Evolutionary conservation across 2,113 vertebrate species (phyloP).

Genomic region (Pagrus major): DNA sequence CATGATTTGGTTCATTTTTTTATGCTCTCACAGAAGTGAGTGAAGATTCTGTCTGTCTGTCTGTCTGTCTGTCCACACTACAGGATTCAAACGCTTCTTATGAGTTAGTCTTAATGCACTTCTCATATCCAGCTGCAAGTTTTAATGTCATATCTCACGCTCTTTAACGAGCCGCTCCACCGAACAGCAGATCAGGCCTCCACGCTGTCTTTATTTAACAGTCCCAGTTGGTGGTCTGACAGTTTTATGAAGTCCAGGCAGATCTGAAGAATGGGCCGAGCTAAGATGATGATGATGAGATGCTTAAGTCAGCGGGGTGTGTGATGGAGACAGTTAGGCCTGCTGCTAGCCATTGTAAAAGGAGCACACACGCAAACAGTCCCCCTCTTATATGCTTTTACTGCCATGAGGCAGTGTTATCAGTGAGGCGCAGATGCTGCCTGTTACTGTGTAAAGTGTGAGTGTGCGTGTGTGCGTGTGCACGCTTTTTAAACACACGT

Average conservation of each 20-base stretch:
- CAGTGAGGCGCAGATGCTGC: conserved; percentile 69
- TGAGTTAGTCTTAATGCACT: conserved; percentile 10
- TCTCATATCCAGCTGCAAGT: conserved; percentile 25
- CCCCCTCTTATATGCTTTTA: conserved; percentile 50
- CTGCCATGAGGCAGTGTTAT: conserved; percentile 60
- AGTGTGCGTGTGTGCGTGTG: conserved; percentile 1
- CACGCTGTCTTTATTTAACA: conserved; percentile 61
- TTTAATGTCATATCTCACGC: conserved; percentile 39
- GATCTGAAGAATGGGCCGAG: conserved; percentile 50
- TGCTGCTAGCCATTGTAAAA: conserved; percentile 62
- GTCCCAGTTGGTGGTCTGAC: conserved; percentile 67
- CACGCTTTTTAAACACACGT: conserved; percentile 17
- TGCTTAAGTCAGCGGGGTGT: conserved; percentile 66
- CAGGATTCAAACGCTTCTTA: not conserved
- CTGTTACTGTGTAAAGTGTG: conserved; percentile 27
- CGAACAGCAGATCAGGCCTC: conserved; percentile 38
- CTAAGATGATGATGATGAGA: conserved; percentile 64
- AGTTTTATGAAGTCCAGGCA: conserved; percentile 72
- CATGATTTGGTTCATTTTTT: no score
- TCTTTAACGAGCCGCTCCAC: conserved; percentile 46
- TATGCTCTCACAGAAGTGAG: no score
- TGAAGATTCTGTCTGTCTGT: no score
- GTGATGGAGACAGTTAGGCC: conserved; percentile 65
- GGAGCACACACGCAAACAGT: conserved; percentile 54
- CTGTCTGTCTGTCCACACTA: not conserved